Conservation (phyloP, 1,140 invertebrate genomes). For the Bathynomus jamesi region DNA sequence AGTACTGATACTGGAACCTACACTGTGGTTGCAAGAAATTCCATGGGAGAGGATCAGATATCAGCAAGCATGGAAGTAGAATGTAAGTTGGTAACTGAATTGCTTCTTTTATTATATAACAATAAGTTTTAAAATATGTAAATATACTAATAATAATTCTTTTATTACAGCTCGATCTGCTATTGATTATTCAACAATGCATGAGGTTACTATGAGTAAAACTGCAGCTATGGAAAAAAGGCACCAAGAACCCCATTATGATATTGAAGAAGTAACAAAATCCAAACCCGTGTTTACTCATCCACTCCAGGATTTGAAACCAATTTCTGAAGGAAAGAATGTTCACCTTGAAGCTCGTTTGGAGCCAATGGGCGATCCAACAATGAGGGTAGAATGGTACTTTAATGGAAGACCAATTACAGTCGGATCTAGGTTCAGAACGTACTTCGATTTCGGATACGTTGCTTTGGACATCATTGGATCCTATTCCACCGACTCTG, state of each 20-base stretch:
- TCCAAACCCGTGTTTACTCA: constrained; percentile 84
- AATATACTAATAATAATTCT: too few relatives aligned
- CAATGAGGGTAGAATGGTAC: constrained; percentile 92
- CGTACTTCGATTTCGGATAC: constrained; percentile 92
- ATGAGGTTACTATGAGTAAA: constrained; percentile 71
- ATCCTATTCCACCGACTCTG: constrained; percentile 76
- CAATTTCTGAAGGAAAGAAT: constrained; percentile 67
- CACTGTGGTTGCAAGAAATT: constrained; percentile 79
- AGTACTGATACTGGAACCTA: constrained; percentile 78
- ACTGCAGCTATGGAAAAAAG: constrained; percentile 78
- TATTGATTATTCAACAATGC: constrained; percentile 78
- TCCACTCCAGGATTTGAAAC: constrained; percentile 50
- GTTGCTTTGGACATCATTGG: constrained; percentile 84
- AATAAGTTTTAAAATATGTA: too few relatives aligned
- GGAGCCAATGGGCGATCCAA: constrained; percentile 91
- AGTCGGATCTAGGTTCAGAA: constrained; percentile 70
- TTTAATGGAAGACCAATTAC: constrained; percentile 64
- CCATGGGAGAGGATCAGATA: constrained; percentile 71
- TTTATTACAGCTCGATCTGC: constrained; percentile 50
- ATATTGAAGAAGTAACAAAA: constrained; percentile 87
- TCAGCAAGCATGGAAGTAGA: constrained; percentile 75
- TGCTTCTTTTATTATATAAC: too few relatives aligned
- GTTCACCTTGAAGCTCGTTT: constrained; percentile 82
- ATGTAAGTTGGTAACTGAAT: constrained; percentile 47
- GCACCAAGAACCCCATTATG: constrained; percentile 75